Conservation (phyloP, 2,797 vertebrate genomes). For the Syndactyla subalaris region DNA sequence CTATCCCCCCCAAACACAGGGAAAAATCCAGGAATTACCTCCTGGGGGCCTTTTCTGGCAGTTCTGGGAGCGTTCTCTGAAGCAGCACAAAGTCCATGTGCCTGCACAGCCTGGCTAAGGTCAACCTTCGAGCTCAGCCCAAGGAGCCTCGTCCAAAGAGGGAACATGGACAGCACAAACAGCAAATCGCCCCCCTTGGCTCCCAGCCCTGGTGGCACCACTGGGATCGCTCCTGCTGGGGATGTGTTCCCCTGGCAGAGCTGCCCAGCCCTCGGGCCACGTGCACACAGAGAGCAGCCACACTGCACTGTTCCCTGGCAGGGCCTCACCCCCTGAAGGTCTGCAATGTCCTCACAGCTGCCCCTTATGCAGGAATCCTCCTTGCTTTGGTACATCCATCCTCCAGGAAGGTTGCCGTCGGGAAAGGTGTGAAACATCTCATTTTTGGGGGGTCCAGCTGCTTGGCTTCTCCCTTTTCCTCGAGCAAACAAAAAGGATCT, state of each 20-base stretch:
- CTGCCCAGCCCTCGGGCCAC: neutral
- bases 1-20: neutral
- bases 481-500: neutral
- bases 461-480: neutral
- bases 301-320: neutral
- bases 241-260: neutral
- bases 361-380: neutral
- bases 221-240: neutral
- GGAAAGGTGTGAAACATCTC: neutral
- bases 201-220: neutral
- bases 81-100: conserved; percentile 27
- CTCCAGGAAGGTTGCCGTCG: rapidly evolving
- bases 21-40: neutral
- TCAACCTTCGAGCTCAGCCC: neutral
- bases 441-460: neutral
- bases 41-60: neutral
- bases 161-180: neutral
- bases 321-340: neutral
- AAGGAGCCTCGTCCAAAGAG: neutral
- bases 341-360: neutral
- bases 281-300: neutral
- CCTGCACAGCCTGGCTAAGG: neutral
- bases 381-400: neutral
- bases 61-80: neutral
- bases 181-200: neutral